phyloP scores from a whole-genome alignment of 2,113 vertebrate genomes.

The Bombycilla garrulus region DNA sequence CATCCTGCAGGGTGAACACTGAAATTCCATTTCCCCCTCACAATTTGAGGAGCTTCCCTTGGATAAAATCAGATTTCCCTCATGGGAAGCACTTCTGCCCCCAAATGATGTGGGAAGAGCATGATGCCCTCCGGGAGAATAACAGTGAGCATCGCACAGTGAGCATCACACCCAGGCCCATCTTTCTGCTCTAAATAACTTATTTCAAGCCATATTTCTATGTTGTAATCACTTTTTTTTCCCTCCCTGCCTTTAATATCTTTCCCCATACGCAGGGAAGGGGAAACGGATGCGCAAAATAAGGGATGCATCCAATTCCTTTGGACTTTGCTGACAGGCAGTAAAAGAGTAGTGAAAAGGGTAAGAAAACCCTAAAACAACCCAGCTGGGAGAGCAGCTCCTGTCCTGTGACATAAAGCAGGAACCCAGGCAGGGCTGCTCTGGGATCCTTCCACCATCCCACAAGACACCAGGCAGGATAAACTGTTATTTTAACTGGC shows the following conservation, averaged over 20 bases:
- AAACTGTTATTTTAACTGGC: slow-evolving; percentile 56
- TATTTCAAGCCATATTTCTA: neutral
- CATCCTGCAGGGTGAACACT: neutral
- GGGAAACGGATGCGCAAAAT: neutral
- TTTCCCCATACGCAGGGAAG: neutral
- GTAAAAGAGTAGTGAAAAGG: neutral
- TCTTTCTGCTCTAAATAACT: neutral
- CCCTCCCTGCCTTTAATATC: neutral
- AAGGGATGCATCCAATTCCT: neutral
- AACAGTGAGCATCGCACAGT: neutral
- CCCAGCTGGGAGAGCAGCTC: neutral
- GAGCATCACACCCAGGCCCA: fast-evolving
- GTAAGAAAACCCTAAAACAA: neutral
- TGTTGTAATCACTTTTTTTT: neutral
- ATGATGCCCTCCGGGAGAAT: neutral
- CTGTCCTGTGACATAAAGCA: neutral
- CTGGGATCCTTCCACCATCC: slow-evolving; percentile 15
- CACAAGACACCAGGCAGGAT: neutral
- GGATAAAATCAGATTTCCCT: neutral
- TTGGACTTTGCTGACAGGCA: neutral
- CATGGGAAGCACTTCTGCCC: neutral
- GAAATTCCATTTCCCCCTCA: neutral
- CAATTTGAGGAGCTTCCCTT: neutral
- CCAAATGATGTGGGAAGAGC: neutral
- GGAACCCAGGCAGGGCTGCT: neutral